Base-by-base conservation (phyloP, 37 sponge, comb jelly and placozoan species). In the Ephydatia muelleri region DNA sequence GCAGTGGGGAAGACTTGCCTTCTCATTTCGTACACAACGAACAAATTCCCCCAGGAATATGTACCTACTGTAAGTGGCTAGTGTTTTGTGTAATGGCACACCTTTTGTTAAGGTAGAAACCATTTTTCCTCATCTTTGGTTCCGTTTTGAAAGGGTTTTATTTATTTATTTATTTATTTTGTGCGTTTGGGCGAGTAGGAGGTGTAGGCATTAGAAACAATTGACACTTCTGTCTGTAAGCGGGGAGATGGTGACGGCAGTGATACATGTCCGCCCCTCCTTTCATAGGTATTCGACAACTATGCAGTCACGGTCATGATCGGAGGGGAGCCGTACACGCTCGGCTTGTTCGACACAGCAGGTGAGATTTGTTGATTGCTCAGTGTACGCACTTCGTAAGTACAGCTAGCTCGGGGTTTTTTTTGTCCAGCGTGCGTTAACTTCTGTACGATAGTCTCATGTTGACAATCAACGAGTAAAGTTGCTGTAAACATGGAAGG, bases 241-340 rank as follows among this genome's bases (percentile, higher is more conserved):
- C 89, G 81, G 13, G 6, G 6, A 3, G 43, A 6, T 43, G 43
- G 3, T 43, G 6, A 9, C 3, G 43, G 43, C 43, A 43, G 43
- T 43, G 6, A 43, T 43, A 43, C 34, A 30, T 73, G 16, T 73
- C 34, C 6, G 6, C 40, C 79, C n/a, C 38, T 38, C 25, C 38
- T 36, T 36, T 38, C 43, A n/a, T 38, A 97, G 97, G 98, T 98
- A 25, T 98, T 98, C 65, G 99, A 98, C 79, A 98, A 98, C 91
- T 98, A 98, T 87, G 97, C 97, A n/a, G 99, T 96, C 21, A 98
- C 97, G 13, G 99, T 98, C 21, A 98, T 98, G 99, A 96, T 98
- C 26, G 99, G 97, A 5, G 99, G 99, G 30, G 97, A 96, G 82
- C 99, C 99, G 12, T 97, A 97, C 85, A 98, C 97, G 23, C 95